A percentile compares a stretch with the other conserved stretches of the same genome.
Evolutionary conservation across 2,797 vertebrate genomes (phyloP).

Genomic region (Channallabes apus): DNA sequence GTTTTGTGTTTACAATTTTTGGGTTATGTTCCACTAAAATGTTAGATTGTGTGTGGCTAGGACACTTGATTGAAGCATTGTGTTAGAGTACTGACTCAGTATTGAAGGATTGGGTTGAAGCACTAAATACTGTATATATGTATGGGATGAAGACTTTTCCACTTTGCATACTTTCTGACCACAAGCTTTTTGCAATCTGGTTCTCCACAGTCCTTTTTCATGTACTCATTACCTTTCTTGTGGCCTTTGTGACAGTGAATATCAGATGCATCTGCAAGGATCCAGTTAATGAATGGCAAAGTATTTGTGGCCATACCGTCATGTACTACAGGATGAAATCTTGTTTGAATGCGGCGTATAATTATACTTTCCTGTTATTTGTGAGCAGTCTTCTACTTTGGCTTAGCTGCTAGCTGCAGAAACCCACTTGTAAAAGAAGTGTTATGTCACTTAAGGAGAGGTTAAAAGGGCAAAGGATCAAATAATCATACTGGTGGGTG

Average conservation of each 20-base stretch:
- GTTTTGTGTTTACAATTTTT: too few relatives aligned
- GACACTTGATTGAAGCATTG: neutral
- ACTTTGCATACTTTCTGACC: neutral
- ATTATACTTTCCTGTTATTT: neutral
- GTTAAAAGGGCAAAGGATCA: slow-evolving; percentile 42
- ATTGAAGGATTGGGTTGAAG: neutral
- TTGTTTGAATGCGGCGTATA: neutral
- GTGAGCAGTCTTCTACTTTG: neutral
- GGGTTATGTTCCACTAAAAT: neutral
- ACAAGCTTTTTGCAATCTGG: neutral
- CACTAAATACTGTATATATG: neutral
- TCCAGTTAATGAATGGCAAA: neutral
- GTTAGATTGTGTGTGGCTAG: neutral
- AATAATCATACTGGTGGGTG: slow-evolving; percentile 42
- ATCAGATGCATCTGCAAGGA: neutral
- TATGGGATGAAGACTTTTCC: neutral
- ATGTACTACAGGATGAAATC: neutral
- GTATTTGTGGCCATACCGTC: neutral
- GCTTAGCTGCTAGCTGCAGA: neutral
- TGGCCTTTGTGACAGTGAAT: neutral
- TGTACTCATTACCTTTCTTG: neutral
- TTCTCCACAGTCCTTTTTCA: neutral
- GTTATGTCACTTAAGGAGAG: slow-evolving; percentile 63
- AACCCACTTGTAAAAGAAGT: slow-evolving; percentile 41
- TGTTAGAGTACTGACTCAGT: neutral